Evolutionary conservation across 1,140 invertebrate genomes (phyloP).

Genomic region (Trichonephila inaurata): DNA sequence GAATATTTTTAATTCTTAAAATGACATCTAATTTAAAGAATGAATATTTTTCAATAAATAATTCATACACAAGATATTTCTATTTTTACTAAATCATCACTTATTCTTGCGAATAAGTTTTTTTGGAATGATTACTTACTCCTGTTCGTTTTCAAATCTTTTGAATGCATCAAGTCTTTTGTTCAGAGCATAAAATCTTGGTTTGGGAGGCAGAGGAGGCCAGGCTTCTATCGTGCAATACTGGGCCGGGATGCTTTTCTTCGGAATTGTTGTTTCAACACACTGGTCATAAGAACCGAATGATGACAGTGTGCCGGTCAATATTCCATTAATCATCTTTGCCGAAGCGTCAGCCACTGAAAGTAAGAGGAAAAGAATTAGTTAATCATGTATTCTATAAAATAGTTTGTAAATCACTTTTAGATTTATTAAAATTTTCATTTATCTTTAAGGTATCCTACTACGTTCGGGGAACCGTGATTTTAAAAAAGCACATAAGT

Average conservation of each 20-base stretch:
- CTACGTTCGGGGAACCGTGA: too few relatives aligned
- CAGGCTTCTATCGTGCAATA: conserved; percentile 58
- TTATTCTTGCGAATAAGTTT: too few relatives aligned
- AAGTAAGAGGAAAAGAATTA: background rate
- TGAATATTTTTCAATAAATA: too few relatives aligned
- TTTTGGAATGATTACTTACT: conserved; percentile 20
- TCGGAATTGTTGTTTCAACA: conserved; percentile 54
- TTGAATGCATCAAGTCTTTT: conserved; percentile 61
- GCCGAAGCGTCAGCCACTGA: conserved; percentile 77
- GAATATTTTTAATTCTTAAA: too few relatives aligned
- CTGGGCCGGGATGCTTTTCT: background rate
- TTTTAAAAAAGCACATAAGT: too few relatives aligned
- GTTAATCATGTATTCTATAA: background rate
- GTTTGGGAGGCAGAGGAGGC: conserved; percentile 48
- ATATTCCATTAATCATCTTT: conserved; percentile 63
- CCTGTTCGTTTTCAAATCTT: conserved; percentile 64
- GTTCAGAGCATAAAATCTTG: conserved; percentile 60
- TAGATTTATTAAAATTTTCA: background rate
- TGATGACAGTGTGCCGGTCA: conserved; percentile 73
- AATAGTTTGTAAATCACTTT: background rate
- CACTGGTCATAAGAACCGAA: conserved; percentile 78
- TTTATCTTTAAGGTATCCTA: too few relatives aligned
- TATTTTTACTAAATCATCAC: too few relatives aligned
- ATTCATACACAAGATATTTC: too few relatives aligned
- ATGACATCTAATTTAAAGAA: too few relatives aligned